Base-by-base conservation (phyloP, 2,888 invertebrate species). In the Epirrita christyi region DNA sequence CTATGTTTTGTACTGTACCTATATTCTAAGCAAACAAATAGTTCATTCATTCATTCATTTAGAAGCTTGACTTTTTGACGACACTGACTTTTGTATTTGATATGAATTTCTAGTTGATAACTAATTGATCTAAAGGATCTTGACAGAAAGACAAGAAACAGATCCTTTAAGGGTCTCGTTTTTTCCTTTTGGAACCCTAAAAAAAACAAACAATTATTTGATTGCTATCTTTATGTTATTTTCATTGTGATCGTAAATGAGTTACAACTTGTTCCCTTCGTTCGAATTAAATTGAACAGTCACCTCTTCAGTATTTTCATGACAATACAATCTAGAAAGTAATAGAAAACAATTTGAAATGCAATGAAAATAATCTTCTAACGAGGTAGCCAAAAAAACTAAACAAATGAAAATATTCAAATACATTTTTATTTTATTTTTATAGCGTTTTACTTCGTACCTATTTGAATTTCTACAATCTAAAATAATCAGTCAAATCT, bases 311-410 rank as follows among this genome's bases (percentile, higher is more conserved):
- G 14, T n/a, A 14, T 38, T 38, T n/a, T 46, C 46, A 37, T 36
- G 27, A n/a, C 27, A n/a, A 27, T 21, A 46, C n/a, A 46, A 46
- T 46, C 36, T 46, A 11, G 11, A 38, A 14, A 1, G 7, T 38
- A 36, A 36, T 36, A 36, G 21, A 11, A 36, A 46, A 46, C 11
- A 36, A 36, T 36, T 4, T 36, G 6, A 46, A 46, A 46, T 46
- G 21, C 46, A 46, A 46, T 46, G 21, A 46, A 46, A 46, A 27
- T 21, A 27, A 37, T 27, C 21, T 46, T 46, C 27, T 46, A 32
- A 36, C 36, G n/a, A n/a, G 36, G 32, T 32, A 32, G 4, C 32
- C 1, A 32, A 32, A 21, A 2, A 21, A 21, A 21, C 32, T 7
- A 32, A 32, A 21, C 21, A 21, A 21, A 21, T 21, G 4, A 21